Percentiles rank a stretch among this genome's conserved stretches.
These are phyloP conservation scores for Lithophane semibrunnea DNA, from an alignment of 2,888 invertebrate species.

Conservation along the genomic window DNA sequence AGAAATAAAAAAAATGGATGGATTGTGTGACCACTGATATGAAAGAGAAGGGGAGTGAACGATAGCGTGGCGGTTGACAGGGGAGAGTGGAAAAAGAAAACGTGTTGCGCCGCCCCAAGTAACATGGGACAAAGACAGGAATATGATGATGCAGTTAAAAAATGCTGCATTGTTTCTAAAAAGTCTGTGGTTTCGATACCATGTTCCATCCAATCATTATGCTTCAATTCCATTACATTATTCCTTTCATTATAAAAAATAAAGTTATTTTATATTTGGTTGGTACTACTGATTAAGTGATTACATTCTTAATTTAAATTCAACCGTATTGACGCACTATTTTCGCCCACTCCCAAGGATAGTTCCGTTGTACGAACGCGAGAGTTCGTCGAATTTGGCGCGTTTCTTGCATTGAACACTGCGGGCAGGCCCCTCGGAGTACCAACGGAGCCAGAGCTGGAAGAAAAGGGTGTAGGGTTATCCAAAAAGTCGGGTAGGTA, in stretches of 20 bases:
- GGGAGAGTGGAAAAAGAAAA: too few species aligned
- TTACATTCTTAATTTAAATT: conserved; percentile 54
- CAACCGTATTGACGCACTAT: conserved; percentile 93
- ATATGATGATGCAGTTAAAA: not conserved
- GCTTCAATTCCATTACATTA: conserved; percentile 30
- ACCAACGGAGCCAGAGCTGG: conserved; percentile 94
- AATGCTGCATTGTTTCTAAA: too few species aligned
- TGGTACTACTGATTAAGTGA: conserved; percentile 24
- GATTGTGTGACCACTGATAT: too few species aligned
- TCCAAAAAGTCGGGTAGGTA: not conserved
- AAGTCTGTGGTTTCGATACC: not conserved
- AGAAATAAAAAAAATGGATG: not conserved
- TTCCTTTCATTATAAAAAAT: conserved; percentile 39
- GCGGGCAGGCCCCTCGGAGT: conserved; percentile 93
- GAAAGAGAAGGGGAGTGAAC: too few species aligned
- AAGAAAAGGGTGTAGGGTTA: conserved; percentile 67
- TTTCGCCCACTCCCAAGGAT: conserved; percentile 94
- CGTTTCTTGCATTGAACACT: conserved; percentile 92
- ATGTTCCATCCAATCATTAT: conserved; percentile 5
- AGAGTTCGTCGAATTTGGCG: conserved; percentile 93
- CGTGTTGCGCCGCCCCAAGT: too few species aligned
- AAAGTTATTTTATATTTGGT: conserved; percentile 33
- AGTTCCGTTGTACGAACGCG: conserved; percentile 93
- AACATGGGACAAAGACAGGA: too few species aligned
- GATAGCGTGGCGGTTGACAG: too few species aligned